phyloP scores from a whole-genome alignment of 2,888 invertebrate species.

The Melanargia galathea region DNA sequence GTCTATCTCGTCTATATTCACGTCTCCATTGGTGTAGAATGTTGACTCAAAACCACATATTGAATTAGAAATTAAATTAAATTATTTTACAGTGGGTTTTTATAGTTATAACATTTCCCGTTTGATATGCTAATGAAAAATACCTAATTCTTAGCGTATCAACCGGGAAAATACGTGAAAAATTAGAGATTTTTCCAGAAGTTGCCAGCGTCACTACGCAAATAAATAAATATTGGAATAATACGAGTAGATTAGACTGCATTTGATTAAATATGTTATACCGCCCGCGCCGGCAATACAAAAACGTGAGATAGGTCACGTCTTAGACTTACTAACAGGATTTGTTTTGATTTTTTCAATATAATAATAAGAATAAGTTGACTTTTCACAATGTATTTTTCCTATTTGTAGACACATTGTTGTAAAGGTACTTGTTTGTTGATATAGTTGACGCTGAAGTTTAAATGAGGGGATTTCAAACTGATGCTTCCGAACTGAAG shows the following conservation, averaged over 20 bases:
- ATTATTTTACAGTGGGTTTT: too few species aligned
- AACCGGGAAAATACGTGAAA: not conserved
- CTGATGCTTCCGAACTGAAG: too few species aligned
- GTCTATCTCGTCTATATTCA: too few species aligned
- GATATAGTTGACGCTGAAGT: not conserved
- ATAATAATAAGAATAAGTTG: not conserved
- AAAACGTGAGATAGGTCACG: conserved; percentile 16
- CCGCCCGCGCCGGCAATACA: not conserved
- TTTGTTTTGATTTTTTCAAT: conserved; percentile 18
- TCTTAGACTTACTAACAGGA: not conserved
- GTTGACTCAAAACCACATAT: too few species aligned
- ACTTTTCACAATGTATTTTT: conserved; percentile 13
- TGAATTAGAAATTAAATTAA: too few species aligned
- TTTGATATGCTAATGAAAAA: too few species aligned
- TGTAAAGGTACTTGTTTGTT: not conserved
- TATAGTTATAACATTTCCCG: too few species aligned
- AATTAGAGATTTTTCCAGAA: not conserved
- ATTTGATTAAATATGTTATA: conserved; percentile 2
- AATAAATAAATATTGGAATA: not conserved
- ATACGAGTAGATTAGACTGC: not conserved
- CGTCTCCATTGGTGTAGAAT: too few species aligned
- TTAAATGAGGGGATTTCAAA: not conserved
- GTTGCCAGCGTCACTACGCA: not conserved
- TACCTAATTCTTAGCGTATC: too few species aligned
- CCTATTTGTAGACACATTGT: not conserved